These are phyloP conservation scores for Melanotus villosus DNA, from an alignment of 2,888 invertebrate species.

Conservation along the genomic window DNA sequence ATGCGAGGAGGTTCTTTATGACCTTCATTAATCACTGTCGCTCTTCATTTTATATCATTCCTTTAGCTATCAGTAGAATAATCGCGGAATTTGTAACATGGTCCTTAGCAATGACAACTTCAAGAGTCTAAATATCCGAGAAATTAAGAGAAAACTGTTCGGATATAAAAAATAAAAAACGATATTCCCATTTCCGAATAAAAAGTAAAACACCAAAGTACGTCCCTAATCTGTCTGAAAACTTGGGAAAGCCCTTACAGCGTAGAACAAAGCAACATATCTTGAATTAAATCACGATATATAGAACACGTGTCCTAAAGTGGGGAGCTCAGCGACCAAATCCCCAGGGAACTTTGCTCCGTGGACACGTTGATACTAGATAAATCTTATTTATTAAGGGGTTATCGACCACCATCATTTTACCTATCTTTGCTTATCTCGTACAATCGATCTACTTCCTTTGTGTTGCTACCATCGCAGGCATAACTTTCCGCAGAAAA, in stretches of 20 bases:
- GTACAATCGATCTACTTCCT: conserved; percentile 35
- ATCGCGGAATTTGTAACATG: conserved; percentile 29
- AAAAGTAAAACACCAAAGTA: conserved; percentile 11
- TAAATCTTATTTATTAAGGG: conserved; percentile 49
- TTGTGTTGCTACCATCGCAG: conserved; percentile 22
- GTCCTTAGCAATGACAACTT: conserved; percentile 16
- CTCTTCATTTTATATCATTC: conserved; percentile 40
- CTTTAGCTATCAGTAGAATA: conserved; percentile 26
- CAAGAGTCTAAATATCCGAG: background rate
- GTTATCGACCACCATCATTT: conserved; percentile 46
- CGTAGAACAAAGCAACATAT: conserved; percentile 43
- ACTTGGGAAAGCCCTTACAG: conserved; percentile 33
- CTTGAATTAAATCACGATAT: conserved; percentile 46
- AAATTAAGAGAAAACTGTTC: background rate
- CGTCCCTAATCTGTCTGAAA: conserved; percentile 32
- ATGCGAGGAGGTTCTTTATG: conserved; percentile 58
- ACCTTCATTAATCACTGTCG: conserved; percentile 60
- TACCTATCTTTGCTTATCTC: conserved; percentile 40
- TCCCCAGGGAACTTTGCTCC: conserved; percentile 42
- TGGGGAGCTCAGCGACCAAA: conserved; percentile 44
- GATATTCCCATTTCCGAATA: background rate
- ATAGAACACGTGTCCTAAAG: conserved; percentile 47
- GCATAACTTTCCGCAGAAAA: background rate
- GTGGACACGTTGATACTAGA: conserved; percentile 47
- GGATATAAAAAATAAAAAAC: conserved; percentile 9